Base-by-base conservation (phyloP, 2,113 vertebrate species). In the Hylia prasina region DNA sequence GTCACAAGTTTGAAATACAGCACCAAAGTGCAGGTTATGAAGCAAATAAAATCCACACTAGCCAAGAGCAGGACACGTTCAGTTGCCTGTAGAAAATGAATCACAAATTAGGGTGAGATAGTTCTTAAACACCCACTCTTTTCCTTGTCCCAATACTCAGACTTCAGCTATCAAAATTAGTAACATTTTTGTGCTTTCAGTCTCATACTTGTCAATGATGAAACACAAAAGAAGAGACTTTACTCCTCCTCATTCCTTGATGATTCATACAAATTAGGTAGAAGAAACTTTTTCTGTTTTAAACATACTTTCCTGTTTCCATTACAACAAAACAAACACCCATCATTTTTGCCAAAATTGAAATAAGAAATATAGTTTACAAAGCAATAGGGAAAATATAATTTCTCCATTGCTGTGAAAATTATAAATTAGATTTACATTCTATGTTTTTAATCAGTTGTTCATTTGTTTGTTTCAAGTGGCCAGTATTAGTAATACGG, bases 391-490 rank as follows among this genome's bases (percentile, higher is more conserved):
- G 15, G 13, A 79, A 91, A 91, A 63, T 48, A 39, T 10, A 3
- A 79, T 61, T 63, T 80, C 3, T 71, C 13, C 10, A n/a, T n/a
- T 45, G 3, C 1, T 54, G 5, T 35, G 4, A 44, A 70, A 30
- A 18, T 7, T 61, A 58, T 33, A 78, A 69, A 65, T 35, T 21
- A 28, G 12, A 51, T n/a, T 45, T 37, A 8, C 6, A 9, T 3
- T n/a, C 47, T 27, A 2, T 44, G 2, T 0, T 33, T 75, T 79
- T 35, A 78, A 51, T 54, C 0, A 40, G 13, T 22, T 51, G 6
- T 15, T 72, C n/a, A n/a, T n/a, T n/a, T 47, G 0, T 37, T 50
- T 57, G 2, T 61, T 91, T 86, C 6, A 5, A 28, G 18, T 51
- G 6, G 7, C 20, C 9, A 17, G 5, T 53, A 63, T 10, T 15